Conservation (phyloP, 2,888 invertebrate species). For the Apocheima hispidaria region DNA sequence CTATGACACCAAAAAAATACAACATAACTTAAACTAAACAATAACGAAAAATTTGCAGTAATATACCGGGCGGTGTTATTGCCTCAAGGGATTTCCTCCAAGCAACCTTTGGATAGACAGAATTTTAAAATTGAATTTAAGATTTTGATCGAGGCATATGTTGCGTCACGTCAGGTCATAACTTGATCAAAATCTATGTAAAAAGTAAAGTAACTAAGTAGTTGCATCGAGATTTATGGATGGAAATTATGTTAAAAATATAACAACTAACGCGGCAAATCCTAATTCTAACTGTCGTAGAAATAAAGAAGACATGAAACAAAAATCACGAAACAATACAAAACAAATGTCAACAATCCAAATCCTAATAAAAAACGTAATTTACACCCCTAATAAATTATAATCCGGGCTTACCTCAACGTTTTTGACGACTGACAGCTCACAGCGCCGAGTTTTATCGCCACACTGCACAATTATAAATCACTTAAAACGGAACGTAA, state of each 20-base stretch:
- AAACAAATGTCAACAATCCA: slow-evolving; percentile 35
- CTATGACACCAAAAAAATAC: too few relatives aligned
- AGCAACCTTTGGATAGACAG: too few relatives aligned
- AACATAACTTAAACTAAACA: too few relatives aligned
- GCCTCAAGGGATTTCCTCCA: too few relatives aligned
- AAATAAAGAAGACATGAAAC: slow-evolving; percentile 13
- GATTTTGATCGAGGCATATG: too few relatives aligned
- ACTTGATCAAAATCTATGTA: not conserved
- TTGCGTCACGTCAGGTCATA: too few relatives aligned
- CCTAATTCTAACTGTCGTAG: not conserved
- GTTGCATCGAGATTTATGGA: too few relatives aligned
- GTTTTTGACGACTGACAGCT: slow-evolving; percentile 75
- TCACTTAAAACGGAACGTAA: slow-evolving; percentile 48
- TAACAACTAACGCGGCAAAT: not conserved
- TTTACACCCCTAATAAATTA: slow-evolving; percentile 42
- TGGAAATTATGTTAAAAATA: not conserved
- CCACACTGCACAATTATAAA: slow-evolving; percentile 60
- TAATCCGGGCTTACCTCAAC: slow-evolving; percentile 66
- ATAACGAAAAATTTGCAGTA: too few relatives aligned
- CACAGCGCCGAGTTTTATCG: slow-evolving; percentile 57
- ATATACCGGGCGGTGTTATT: too few relatives aligned
- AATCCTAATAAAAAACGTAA: slow-evolving; percentile 33
- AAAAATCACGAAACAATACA: slow-evolving; percentile 18
- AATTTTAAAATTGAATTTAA: too few relatives aligned
- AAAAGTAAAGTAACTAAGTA: too few relatives aligned